Evolutionary conservation across 2,888 invertebrate genomes (phyloP), one percentile per base, ranked within the genome.

Genomic region (Diabrotica balteata): DNA sequence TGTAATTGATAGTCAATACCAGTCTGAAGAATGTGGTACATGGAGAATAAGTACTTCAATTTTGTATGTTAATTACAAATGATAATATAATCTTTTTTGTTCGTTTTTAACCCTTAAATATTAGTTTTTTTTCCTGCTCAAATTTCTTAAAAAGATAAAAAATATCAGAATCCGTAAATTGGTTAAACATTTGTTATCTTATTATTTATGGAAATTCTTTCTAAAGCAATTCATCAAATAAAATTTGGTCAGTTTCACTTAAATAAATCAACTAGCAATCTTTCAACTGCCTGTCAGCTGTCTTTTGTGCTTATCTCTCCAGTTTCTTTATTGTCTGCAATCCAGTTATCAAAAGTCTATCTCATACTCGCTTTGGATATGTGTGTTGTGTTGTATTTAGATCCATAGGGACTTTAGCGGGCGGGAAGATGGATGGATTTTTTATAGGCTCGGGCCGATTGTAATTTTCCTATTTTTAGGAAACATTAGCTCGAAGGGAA

Each of bases 291-390:
- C 81, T 83, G 84, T 84, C 84, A 84, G 83, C 83, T 83, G 84
- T 84, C 84, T 81, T 76, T 79, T 80, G 78, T 80, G 81, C 83
- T 84, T 84, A 84, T 84, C 84, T 82, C 80, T 80, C 82, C 83
- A 83, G 84, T 83, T 84, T 83, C 84, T 84, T 83, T 84, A 84
- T 83, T 84, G 83, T 84, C 83, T 82, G 80, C 82, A 83, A 83
- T 83, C 81, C 82, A 81, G 83, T 84, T 84, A 84, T 83, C 83
- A 83, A 83, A 81, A 77, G 77, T 78, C 79, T 80, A 78, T 77
- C 78, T 78, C 78, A 47, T 47, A 47, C 47, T 61, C 61, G 58
- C 57, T 57, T 45, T 51, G 51, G 50, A 58, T 64, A 51, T 51
- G 52, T 63, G 54, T 62, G 50, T 32, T 55, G 63, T 64, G 73